Percentiles rank a stretch among this genome's conserved stretches.
Evolutionary conservation across 2,113 vertebrate species (phyloP).

Genomic region (Caranx ignobilis): DNA sequence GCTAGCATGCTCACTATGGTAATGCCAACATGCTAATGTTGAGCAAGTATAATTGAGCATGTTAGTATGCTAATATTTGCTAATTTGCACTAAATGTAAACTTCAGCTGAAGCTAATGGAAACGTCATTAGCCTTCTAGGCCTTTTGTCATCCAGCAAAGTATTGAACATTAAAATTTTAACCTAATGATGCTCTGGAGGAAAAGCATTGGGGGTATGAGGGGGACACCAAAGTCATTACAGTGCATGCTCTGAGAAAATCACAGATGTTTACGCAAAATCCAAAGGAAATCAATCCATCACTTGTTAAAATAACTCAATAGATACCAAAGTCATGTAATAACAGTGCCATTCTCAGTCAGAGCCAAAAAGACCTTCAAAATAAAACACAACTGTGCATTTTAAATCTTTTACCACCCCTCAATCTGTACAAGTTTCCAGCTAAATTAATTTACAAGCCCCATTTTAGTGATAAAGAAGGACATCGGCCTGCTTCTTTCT

Average conservation of each 20-base stretch:
- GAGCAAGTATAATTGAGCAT: neutral
- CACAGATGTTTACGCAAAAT: neutral
- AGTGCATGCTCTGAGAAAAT: neutral
- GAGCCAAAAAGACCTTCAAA: neutral
- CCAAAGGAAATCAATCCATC: no score
- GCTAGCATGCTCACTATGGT: neutral
- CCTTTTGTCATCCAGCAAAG: neutral
- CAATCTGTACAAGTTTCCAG: neutral
- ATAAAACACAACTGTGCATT: neutral
- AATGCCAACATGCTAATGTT: neutral
- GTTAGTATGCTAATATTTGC: neutral
- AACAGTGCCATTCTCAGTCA: neutral
- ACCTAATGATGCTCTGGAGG: neutral
- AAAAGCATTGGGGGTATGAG: neutral
- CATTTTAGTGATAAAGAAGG: slow-evolving; percentile 37
- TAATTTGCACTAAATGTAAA: neutral
- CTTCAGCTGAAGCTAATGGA: neutral
- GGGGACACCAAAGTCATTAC: neutral
- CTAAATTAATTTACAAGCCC: slow-evolving; percentile 50
- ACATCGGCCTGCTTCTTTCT: slow-evolving; percentile 6
- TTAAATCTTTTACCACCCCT: neutral
- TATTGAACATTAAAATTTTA: neutral
- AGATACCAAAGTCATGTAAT: neutral
- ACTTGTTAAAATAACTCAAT: neutral
- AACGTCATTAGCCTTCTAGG: neutral